Conservation (phyloP, 1,140 invertebrate species). For the Harpegnathos saltator region DNA sequence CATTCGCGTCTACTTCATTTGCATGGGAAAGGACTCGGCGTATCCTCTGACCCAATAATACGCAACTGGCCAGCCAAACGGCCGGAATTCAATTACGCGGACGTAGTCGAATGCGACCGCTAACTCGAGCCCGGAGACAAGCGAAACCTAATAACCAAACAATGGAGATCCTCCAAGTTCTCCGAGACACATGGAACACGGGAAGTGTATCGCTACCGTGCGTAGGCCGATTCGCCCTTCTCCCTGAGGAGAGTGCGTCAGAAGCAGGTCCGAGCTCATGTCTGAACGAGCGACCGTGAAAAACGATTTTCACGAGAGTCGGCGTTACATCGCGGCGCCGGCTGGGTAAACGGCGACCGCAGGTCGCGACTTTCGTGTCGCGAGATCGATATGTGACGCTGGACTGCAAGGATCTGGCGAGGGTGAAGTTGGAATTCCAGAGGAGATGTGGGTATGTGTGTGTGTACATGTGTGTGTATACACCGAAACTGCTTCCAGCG, state of each 20-base stretch:
- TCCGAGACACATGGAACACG: background rate
- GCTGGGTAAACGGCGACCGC: too few relatives aligned
- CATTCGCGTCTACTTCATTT: conserved; percentile 75
- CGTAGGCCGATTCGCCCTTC: too few relatives aligned
- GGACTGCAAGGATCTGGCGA: background rate
- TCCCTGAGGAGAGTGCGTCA: too few relatives aligned
- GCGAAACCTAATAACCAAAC: conserved; percentile 70
- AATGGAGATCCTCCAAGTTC: conserved; percentile 47
- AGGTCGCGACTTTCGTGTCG: background rate
- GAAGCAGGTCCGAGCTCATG: too few relatives aligned
- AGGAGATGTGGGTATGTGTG: background rate
- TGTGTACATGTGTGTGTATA: too few relatives aligned
- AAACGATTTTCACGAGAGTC: too few relatives aligned
- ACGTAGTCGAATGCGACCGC: conserved; percentile 69
- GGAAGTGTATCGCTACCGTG: background rate
- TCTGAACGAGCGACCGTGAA: too few relatives aligned
- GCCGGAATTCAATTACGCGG: conserved; percentile 81
- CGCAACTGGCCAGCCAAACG: conserved; percentile 71
- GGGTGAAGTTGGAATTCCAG: conserved; percentile 19
- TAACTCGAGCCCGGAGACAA: conserved; percentile 62
- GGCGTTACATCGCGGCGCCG: too few relatives aligned
- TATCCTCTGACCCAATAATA: conserved; percentile 79
- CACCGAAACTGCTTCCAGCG: conserved; percentile 11
- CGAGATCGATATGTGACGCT: background rate
- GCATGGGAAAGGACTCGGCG: conserved; percentile 76